Evolutionary conservation across 1,140 invertebrate genomes (phyloP).

Genomic region (Drosophila truncata): DNA sequence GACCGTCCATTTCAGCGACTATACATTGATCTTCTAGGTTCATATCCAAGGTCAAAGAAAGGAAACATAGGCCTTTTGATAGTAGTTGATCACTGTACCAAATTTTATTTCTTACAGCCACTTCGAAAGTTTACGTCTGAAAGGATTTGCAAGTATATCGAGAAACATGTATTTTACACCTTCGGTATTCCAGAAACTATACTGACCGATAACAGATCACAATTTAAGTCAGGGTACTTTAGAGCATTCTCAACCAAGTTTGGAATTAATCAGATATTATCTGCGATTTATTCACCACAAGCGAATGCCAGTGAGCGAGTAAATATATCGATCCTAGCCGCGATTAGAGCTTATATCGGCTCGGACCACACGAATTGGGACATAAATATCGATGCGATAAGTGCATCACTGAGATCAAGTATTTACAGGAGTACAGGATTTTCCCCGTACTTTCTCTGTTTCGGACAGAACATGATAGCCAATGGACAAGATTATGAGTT

Average conservation of each 20-base stretch:
- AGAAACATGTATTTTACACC: conserved; percentile 8
- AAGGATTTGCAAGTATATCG: conserved; percentile 2
- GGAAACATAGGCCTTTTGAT: too few species aligned
- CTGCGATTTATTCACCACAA: background rate
- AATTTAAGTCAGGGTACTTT: background rate
- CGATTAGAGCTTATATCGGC: conserved; percentile 21
- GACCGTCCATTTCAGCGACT: background rate
- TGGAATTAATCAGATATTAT: conserved; percentile 1
- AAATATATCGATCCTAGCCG: conserved; percentile 10
- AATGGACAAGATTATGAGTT: conserved; percentile 23
- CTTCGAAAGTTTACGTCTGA: conserved; percentile 2
- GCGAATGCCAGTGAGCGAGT: conserved; percentile 13
- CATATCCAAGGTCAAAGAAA: too few species aligned
- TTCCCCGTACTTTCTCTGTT: conserved; percentile 16
- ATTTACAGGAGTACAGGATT: conserved; percentile 18
- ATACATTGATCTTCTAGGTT: too few species aligned
- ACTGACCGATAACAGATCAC: conserved; percentile 3
- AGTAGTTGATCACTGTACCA: conserved; percentile 3
- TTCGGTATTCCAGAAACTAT: conserved; percentile 5
- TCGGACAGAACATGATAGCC: conserved; percentile 37
- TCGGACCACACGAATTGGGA: conserved; percentile 21
- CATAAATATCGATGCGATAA: conserved; percentile 14
- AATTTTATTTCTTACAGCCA: conserved; percentile 10
- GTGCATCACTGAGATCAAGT: conserved; percentile 1
- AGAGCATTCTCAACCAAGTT: too few species aligned